Base-by-base conservation (phyloP, 2,797 vertebrate genomes). In the Morus bassanus region DNA sequence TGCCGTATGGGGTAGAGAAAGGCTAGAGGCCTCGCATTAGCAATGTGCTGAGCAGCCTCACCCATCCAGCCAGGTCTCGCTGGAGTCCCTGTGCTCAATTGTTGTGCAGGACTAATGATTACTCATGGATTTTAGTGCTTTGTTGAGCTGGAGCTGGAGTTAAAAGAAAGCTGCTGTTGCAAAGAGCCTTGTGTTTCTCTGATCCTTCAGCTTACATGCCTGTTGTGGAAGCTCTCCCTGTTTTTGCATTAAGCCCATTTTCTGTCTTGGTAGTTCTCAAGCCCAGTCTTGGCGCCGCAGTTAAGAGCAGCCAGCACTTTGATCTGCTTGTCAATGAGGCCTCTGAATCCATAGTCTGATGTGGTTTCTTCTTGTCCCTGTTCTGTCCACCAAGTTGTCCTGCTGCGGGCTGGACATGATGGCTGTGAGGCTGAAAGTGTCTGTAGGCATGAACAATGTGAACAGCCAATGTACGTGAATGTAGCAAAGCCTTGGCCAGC, bases 391-490 rank as follows among this genome's bases (percentile, higher is more conserved):
- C 18, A 6, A 3, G 37, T 33, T 89, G 31, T 81, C 28, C 70
- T 84, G 51, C 90, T 85, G 75, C 1, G 4, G 4, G 54, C 82
- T 69, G 64, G 75, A 31, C 0, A 0, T 37, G 68, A 21, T 46
- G 43, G 53, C 68, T 54, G 51, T 31, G 74, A 87, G 72, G 57
- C 50, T 64, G 70, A 24, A 60, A 35, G 61, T 4, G 12, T 14
- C 56, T 1, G 1, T 63, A 53, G 51, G 15, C 41, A 25, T 23
- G 41, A 43, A 10, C 0, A 0, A 18, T 31, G 35, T 6, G 18
- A 78, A 24, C 56, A 60, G 64, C 33, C 28, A 13, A 15, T 0
- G 1, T 30, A 41, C 0, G 0, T 31, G 64, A 39, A 5, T 0
- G 2, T 17, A 43, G 43, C 74, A 43, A 61, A 92, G 56, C 80